Evolutionary conservation across 2,113 vertebrate genomes (phyloP).

Genomic region (Baryphthengus martii): DNA sequence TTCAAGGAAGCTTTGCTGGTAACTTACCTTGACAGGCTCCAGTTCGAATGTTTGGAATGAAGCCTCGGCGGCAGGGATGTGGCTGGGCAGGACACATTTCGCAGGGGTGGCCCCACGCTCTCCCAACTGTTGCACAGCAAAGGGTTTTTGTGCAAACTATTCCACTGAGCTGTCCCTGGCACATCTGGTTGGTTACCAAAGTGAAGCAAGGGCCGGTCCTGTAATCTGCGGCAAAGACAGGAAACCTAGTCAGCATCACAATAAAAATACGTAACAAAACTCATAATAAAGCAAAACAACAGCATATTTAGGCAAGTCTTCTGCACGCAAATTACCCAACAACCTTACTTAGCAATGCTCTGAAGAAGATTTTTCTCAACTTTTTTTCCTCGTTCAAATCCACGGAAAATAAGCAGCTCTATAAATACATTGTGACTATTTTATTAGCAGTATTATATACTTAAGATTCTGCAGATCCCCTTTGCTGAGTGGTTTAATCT

Average conservation of each 20-base stretch:
- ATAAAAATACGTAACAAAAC: neutral
- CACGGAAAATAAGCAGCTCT: neutral
- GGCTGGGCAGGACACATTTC: constrained; percentile 98
- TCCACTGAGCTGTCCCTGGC: constrained; percentile 95
- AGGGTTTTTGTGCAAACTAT: constrained; percentile 98
- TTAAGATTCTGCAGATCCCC: neutral
- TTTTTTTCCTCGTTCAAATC: neutral
- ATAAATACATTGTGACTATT: neutral
- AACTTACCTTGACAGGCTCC: constrained; percentile 96
- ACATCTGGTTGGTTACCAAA: constrained; percentile 97
- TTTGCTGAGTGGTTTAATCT: neutral
- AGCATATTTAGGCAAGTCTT: neutral
- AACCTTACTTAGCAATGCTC: neutral
- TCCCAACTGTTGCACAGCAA: constrained; percentile 95
- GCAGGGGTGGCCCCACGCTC: constrained; percentile 97
- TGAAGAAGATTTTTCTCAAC: neutral
- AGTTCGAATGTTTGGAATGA: constrained; percentile 94
- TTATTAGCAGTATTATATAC: neutral
- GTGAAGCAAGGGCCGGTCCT: constrained; percentile 96
- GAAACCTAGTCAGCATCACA: neutral
- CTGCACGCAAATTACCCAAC: neutral
- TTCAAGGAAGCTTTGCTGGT: constrained; percentile 1
- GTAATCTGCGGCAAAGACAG: constrained; percentile 83
- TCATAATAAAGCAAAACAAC: neutral
- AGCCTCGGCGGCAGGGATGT: constrained; percentile 93